Evolutionary conservation across 2,797 vertebrate species (phyloP).

Genomic region (Fistularia commersonii): DNA sequence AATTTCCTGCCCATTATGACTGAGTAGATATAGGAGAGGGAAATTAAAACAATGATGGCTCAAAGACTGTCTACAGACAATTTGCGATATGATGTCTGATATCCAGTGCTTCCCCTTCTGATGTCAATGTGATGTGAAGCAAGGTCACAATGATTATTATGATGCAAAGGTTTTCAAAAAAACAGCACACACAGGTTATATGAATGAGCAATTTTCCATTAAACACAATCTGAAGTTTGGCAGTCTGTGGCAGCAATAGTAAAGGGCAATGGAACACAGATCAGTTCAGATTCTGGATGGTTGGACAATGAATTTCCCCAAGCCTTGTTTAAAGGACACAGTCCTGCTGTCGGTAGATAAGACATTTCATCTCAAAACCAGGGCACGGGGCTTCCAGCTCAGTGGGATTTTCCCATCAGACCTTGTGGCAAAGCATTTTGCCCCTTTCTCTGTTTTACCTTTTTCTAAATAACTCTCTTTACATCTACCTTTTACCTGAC

Average conservation of each 20-base stretch:
- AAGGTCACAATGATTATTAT: no score
- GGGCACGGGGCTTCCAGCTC: constrained; percentile 57
- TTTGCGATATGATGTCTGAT: no score
- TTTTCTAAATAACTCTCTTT: constrained; percentile 39
- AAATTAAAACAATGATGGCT: constrained; percentile 22
- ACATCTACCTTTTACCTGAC: constrained; percentile 11
- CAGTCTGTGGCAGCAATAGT: constrained; percentile 42
- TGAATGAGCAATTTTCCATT: constrained; percentile 44
- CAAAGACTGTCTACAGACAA: constrained; percentile 13
- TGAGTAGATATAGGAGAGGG: constrained; percentile 50
- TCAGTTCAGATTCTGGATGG: constrained; percentile 71
- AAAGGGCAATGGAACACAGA: constrained; percentile 78
- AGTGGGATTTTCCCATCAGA: constrained; percentile 70
- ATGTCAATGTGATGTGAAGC: no score
- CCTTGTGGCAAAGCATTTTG: constrained; percentile 59
- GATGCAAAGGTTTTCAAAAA: not conserved
- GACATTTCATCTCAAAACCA: constrained; percentile 71
- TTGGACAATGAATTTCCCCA: constrained; percentile 72
- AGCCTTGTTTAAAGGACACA: constrained; percentile 71
- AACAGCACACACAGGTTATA: constrained; percentile 15
- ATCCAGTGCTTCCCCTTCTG: no score
- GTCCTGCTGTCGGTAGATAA: constrained; percentile 76
- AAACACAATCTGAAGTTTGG: constrained; percentile 54
- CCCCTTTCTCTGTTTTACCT: constrained; percentile 38
- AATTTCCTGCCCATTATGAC: constrained; percentile 80